Base-by-base conservation (phyloP, 2,113 vertebrate species). In the Ardeotis arabs region DNA sequence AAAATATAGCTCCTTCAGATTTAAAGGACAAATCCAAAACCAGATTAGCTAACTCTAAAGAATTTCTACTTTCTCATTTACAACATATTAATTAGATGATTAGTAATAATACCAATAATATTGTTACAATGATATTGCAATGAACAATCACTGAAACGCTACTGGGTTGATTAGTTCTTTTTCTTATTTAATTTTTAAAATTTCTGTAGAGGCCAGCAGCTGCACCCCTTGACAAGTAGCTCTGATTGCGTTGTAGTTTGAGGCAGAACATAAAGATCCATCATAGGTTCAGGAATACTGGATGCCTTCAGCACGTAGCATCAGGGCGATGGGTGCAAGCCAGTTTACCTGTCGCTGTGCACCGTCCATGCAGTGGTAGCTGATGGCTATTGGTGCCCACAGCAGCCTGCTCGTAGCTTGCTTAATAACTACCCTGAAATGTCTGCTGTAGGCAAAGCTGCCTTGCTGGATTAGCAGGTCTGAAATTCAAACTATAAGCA, bases 281-380 rank as follows among this genome's bases (percentile, higher is more conserved):
- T 79, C 39, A 39, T 8, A 18, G n/a, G 22, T 39, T 75, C 56
- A 75, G 72, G n/a, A 83, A 69, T n/a, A 31, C 33, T 31, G 50
- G 22, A 19, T 86, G 56, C 41, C 45, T 70, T 64, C 27, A 47
- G 52, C 35, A 19, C 0, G 0, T 24, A 24, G 25, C 5, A 3
- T 33, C 47, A 64, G 49, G 1, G 1, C 16, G 13, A 6, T 47
- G 56, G 11, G 14, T 12, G 21, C 41, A 31, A 74, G 64, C 21
- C 58, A 37, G 7, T 50, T 23, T 29, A 3, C 6, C 53, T 58
- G 19, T 50, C 17, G 5, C 23, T 28, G 23, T 53, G 72, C 17
- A 6, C 10, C 1, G 0, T 47, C 56, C 7, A 0, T 7, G 28
- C 25, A 14, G 41, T 14, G 52, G 28, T 39, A 74, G 35, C 33